Evolutionary conservation across 2,888 invertebrate species (phyloP).

Genomic region (Drosophila robusta): DNA sequence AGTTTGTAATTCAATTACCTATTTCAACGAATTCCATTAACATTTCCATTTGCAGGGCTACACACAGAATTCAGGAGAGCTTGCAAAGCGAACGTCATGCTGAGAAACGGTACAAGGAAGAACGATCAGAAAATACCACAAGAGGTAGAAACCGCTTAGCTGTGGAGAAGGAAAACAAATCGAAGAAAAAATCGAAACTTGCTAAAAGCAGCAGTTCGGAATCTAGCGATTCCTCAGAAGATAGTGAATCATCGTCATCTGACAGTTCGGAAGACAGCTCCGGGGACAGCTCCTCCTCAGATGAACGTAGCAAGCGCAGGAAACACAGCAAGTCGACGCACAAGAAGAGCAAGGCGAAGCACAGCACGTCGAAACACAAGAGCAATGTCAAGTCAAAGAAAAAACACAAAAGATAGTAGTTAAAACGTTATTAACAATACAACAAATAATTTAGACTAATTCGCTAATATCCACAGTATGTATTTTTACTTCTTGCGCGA

Average conservation of each 20-base stretch:
- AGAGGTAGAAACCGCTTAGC: constrained; percentile 22
- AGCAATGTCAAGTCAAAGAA: constrained; percentile 66
- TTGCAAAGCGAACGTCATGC: background rate
- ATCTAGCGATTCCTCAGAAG: constrained; percentile 41
- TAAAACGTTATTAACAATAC: constrained; percentile 7
- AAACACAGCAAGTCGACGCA: constrained; percentile 60
- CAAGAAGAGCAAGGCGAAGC: constrained; percentile 50
- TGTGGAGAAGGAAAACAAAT: constrained; percentile 39
- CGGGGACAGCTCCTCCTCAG: constrained; percentile 51
- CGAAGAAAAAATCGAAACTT: constrained; percentile 61
- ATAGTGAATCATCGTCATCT: constrained; percentile 50
- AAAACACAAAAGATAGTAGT: constrained; percentile 60
- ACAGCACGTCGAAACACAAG: constrained; percentile 40
- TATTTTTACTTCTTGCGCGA: constrained; percentile 57
- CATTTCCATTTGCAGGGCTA: constrained; percentile 1
- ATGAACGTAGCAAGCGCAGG: constrained; percentile 67
- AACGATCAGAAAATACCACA: constrained; percentile 1
- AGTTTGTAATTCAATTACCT: background rate
- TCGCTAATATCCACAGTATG: constrained; percentile 16
- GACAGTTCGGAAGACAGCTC: constrained; percentile 59
- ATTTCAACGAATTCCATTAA: background rate
- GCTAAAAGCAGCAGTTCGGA: constrained; percentile 51
- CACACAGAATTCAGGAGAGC: constrained; percentile 7
- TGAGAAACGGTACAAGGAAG: constrained; percentile 8
- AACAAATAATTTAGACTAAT: constrained; percentile 43